Evolutionary conservation across 2,113 vertebrate species (phyloP).

Genomic region (Scartelaos histophorus): DNA sequence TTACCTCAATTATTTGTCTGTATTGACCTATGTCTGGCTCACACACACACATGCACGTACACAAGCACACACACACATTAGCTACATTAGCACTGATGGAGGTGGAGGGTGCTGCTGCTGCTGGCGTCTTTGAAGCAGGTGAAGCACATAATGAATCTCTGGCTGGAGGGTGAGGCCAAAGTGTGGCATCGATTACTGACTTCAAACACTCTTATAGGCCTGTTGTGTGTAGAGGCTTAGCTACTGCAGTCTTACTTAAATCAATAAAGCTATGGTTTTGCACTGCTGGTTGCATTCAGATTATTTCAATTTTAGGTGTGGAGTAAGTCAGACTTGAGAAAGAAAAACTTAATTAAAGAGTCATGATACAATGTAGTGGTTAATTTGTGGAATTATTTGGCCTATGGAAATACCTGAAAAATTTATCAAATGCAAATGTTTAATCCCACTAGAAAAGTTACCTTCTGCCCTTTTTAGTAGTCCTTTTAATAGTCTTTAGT

Average conservation of each 20-base stretch:
- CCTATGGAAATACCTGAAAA: too few relatives aligned
- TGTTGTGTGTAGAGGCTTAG: neutral
- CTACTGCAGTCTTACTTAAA: neutral
- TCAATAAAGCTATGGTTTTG: neutral
- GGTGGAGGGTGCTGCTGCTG: neutral
- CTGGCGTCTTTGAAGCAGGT: conserved; percentile 5
- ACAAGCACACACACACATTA: neutral
- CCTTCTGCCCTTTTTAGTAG: too few relatives aligned
- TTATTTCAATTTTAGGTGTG: neutral
- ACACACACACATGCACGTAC: neutral
- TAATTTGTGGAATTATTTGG: neutral
- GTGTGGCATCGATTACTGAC: neutral
- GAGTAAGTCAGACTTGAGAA: neutral
- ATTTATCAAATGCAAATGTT: too few relatives aligned
- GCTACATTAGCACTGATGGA: neutral
- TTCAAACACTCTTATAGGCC: neutral
- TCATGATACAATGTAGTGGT: neutral
- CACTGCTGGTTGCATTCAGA: neutral
- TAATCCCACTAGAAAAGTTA: too few relatives aligned
- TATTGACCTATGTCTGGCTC: neutral
- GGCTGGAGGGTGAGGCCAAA: conserved; percentile 16
- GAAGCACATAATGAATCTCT: conserved; percentile 10
- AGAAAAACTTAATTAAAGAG: neutral
- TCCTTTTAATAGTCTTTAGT: too few relatives aligned
- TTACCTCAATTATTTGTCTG: neutral